Conservation (phyloP, 2,113 vertebrate genomes). For the Origma solitaria region DNA sequence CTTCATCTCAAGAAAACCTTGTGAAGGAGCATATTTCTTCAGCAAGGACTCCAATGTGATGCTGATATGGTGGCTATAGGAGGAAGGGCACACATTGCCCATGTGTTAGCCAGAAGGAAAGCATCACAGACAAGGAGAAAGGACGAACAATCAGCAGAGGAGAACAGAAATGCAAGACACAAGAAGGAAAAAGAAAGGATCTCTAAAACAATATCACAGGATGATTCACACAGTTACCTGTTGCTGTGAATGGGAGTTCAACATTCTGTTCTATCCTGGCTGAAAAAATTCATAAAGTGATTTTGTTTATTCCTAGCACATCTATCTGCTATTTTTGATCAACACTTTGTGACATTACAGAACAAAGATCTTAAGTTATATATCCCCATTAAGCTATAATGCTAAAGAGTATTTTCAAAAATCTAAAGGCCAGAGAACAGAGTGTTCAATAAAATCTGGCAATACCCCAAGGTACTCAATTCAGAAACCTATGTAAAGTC, state of each 20-base stretch:
- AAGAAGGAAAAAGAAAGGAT: not conserved
- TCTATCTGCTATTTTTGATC: slow-evolving; percentile 4
- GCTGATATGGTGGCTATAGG: not conserved
- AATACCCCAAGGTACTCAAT: not conserved
- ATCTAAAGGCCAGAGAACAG: not conserved
- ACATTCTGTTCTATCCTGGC: not conserved
- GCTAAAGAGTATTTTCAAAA: slow-evolving; percentile 15
- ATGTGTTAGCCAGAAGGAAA: not conserved
- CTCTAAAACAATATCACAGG: not conserved
- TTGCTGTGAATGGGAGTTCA: not conserved
- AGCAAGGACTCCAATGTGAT: not conserved
- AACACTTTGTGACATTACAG: not conserved
- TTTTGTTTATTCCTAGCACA: not conserved
- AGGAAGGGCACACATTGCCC: not conserved
- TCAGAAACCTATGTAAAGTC: not conserved
- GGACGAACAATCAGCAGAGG: not conserved
- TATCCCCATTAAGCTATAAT: not conserved
- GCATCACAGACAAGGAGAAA: not conserved
- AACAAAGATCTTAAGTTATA: not conserved
- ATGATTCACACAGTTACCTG: not conserved
- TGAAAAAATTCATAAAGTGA: not conserved
- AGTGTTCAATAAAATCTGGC: not conserved
- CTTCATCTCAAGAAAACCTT: not conserved
- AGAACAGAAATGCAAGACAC: not conserved
- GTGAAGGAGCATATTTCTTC: not conserved